A percentile compares a stretch with the other conserved stretches of the same genome.
phyloP scores from a whole-genome alignment of 2,797 vertebrate genomes.

The Picus viridis region DNA sequence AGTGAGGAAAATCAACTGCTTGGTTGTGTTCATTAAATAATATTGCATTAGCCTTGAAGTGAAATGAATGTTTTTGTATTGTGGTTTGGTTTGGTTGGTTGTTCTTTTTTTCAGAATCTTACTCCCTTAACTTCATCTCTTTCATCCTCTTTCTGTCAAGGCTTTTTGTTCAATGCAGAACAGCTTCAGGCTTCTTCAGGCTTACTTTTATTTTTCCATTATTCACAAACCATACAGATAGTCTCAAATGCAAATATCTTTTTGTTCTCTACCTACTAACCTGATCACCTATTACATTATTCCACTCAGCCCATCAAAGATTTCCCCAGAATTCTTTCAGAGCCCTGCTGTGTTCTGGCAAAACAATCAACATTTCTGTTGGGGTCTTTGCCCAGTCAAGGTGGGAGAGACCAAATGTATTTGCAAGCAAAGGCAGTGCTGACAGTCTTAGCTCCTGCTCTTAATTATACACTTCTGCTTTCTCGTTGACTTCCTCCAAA shows the following conservation, averaged over 20 bases:
- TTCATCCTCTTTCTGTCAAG: neutral
- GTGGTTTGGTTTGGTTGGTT: neutral
- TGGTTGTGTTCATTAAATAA: neutral
- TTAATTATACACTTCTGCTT: neutral
- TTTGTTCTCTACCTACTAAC: neutral
- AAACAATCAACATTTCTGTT: neutral
- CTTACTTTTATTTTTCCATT: neutral
- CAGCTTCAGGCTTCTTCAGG: conserved; percentile 13
- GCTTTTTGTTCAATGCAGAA: neutral
- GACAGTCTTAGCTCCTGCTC: neutral
- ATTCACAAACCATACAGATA: neutral
- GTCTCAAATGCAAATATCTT: conserved; percentile 33
- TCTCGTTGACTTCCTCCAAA: neutral
- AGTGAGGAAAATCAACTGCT: neutral
- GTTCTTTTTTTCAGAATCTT: neutral
- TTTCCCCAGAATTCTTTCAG: conserved; percentile 10
- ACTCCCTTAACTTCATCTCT: neutral
- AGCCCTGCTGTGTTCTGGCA: neutral
- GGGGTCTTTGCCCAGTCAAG: neutral
- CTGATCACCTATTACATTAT: neutral
- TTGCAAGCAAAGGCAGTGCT: neutral
- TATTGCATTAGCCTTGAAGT: neutral
- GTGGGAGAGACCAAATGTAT: neutral
- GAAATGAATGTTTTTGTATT: neutral
- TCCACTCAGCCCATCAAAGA: neutral